Conservation (phyloP, 2,797 vertebrate genomes). For the Ctenochaetus hawaiiensis region DNA sequence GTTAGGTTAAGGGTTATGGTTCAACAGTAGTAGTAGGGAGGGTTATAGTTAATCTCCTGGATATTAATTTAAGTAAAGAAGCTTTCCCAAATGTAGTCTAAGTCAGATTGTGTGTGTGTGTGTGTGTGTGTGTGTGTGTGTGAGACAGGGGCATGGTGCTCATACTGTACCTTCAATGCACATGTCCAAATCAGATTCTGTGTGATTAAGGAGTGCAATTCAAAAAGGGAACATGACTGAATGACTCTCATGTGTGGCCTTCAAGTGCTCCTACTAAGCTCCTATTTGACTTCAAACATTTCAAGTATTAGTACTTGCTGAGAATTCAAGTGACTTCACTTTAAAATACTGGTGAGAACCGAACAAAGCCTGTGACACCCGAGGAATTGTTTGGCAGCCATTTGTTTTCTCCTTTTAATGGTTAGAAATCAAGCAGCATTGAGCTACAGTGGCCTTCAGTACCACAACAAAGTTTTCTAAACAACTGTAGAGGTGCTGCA, state of each 20-base stretch:
- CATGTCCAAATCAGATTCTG: background rate
- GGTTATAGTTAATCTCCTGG: no score
- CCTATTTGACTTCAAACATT: slow-evolving; percentile 16
- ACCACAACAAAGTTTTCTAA: background rate
- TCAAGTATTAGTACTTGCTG: slow-evolving; percentile 10
- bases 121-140: background rate
- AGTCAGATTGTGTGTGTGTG: no score
- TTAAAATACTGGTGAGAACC: background rate
- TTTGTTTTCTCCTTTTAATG: background rate
- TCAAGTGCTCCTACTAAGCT: slow-evolving; percentile 18
- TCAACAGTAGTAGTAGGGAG: no score
- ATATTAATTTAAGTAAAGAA: no score
- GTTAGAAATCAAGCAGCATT: background rate
- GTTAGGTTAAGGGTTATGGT: no score
- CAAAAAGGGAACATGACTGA: background rate
- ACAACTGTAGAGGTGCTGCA: background rate
- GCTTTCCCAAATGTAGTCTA: no score
- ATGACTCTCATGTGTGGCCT: slow-evolving; percentile 1
- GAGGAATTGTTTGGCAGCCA: background rate
- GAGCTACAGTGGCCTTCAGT: background rate
- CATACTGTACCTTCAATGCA: background rate
- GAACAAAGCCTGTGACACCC: background rate
- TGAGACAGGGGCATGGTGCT: background rate
- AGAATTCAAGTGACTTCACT: background rate
- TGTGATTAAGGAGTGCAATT: slow-evolving; percentile 19